Percentiles rank a stretch among this genome's conserved stretches.
phyloP scores from a whole-genome alignment of 2,797 vertebrate genomes.

The Botia almorhae region DNA sequence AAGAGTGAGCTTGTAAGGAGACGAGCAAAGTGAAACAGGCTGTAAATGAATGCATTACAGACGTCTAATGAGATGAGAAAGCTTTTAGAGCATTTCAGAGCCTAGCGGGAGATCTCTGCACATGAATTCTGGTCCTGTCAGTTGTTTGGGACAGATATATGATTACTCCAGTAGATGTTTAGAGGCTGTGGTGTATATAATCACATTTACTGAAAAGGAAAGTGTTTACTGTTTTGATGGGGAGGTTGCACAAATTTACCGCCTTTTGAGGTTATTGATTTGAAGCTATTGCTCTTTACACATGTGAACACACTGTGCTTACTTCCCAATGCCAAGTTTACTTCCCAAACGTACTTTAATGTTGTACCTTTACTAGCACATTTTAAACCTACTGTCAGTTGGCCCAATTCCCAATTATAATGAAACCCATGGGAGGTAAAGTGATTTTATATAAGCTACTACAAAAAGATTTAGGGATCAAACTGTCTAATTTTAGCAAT shows the following conservation, averaged over 20 bases:
- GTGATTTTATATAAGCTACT: too few species aligned
- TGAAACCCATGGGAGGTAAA: too few species aligned
- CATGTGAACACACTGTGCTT: not conserved
- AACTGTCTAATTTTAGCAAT: too few species aligned
- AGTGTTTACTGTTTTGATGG: conserved; percentile 40
- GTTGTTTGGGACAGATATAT: conserved; percentile 49
- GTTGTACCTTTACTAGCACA: too few species aligned
- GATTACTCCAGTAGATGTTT: conserved; percentile 50
- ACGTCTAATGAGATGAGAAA: conserved; percentile 59
- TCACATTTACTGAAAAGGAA: conserved; percentile 51
- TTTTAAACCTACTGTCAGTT: too few species aligned
- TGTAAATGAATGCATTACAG: conserved; percentile 57
- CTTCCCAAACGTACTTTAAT: too few species aligned
- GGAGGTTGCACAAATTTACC: not conserved
- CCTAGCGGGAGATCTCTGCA: conserved; percentile 46
- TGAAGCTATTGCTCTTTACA: not conserved
- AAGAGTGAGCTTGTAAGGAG: conserved; percentile 40
- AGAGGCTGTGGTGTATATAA: conserved; percentile 46
- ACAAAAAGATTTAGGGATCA: too few species aligned
- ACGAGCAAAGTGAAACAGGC: conserved; percentile 40
- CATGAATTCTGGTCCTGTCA: conserved; percentile 40
- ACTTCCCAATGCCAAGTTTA: not conserved
- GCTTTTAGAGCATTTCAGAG: conserved; percentile 57
- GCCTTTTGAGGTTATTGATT: not conserved
- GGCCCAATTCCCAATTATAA: too few species aligned